Conservation (phyloP, 2,888 invertebrate genomes). For the Hydraecia micacea region DNA sequence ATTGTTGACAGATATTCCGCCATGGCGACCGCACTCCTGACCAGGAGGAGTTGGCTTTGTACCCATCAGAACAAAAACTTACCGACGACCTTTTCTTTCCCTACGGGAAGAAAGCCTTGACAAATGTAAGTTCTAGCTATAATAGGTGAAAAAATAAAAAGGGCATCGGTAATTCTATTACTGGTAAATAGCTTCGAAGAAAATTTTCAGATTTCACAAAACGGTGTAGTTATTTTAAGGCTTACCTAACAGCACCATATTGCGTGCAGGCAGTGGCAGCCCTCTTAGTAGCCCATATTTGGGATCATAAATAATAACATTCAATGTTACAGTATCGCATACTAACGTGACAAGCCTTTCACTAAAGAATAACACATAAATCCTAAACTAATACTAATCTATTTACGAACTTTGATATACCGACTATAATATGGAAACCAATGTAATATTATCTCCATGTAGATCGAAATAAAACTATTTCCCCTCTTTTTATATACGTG, state of each 20-base stretch:
- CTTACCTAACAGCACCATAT: not conserved
- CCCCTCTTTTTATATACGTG: no score
- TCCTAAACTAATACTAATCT: not conserved
- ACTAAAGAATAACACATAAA: not conserved
- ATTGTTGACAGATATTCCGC: constrained; percentile 90
- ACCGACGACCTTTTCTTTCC: constrained; percentile 88
- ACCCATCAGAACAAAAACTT: constrained; percentile 86
- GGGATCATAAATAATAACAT: not conserved
- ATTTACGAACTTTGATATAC: constrained; percentile 4
- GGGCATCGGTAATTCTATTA: not conserved
- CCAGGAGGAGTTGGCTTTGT: constrained; percentile 86
- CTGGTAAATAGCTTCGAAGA: not conserved
- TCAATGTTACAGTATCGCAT: constrained; percentile 1
- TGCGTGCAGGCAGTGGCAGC: not conserved
- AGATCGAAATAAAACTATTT: constrained; percentile 3
- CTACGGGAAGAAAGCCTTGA: constrained; percentile 92
- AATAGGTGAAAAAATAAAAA: not conserved
- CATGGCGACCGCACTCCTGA: constrained; percentile 94
- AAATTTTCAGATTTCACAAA: not conserved
- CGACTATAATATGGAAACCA: not conserved
- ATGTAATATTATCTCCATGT: not conserved
- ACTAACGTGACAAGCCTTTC: not conserved
- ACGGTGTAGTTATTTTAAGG: not conserved
- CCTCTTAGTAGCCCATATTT: not conserved
- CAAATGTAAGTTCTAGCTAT: constrained; percentile 88